These are phyloP conservation scores for Crotalus viridis DNA, from an alignment of 2,113 vertebrate genomes.

Conservation along the genomic window DNA sequence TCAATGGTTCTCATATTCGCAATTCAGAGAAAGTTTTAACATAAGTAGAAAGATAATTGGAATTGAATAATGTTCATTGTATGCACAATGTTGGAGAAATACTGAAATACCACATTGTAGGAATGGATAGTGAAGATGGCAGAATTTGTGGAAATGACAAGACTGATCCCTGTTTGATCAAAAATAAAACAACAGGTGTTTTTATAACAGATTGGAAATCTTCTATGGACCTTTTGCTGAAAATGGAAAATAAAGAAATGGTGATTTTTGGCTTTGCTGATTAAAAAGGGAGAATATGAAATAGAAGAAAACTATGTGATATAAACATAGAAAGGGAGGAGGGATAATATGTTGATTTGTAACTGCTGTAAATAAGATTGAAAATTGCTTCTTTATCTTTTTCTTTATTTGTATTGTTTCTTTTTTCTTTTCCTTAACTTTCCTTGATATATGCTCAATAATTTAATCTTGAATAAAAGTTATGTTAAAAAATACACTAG, in stretches of 20 bases:
- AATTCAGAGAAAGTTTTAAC: background rate
- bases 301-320: background rate
- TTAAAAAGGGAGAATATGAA: background rate
- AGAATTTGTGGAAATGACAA: background rate
- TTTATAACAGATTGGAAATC: background rate
- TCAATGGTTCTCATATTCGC: background rate
- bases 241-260: background rate
- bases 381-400: background rate
- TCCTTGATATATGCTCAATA: background rate
- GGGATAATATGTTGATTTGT: background rate
- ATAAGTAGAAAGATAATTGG: background rate
- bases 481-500: background rate
- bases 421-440: background rate
- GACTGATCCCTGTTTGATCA: background rate
- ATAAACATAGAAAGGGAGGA: background rate
- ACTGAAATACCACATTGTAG: background rate
- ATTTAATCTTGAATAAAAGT: background rate
- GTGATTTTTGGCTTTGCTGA: background rate
- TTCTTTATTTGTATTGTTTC: background rate
- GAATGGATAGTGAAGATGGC: background rate
- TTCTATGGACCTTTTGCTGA: background rate
- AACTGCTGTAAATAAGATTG: background rate
- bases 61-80: background rate
- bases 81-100: background rate
- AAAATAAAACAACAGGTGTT: background rate